These are phyloP conservation scores for Philaethria dido DNA, from an alignment of 2,888 invertebrate genomes.

Conservation along the genomic window DNA sequence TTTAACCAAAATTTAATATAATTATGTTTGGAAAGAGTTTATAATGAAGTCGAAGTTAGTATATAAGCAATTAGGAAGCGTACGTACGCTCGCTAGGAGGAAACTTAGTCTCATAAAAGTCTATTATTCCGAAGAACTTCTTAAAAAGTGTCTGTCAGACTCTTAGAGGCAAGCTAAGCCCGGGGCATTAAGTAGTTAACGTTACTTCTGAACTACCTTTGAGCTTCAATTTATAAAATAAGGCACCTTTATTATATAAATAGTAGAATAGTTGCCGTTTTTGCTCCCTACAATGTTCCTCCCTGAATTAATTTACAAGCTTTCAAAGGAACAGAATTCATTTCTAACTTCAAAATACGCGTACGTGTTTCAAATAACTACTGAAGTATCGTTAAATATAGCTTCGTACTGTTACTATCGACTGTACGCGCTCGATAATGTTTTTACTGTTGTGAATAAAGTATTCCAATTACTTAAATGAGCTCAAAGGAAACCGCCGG, in stretches of 20 bases:
- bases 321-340: conserved; percentile 22
- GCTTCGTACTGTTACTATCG: no score
- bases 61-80: conserved; percentile 7
- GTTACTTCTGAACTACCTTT: conserved; percentile 29
- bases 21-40: conserved; percentile 22
- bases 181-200: conserved; percentile 34
- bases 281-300: conserved; percentile 4
- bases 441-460: not conserved
- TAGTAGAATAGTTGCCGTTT: conserved; percentile 11
- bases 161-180: conserved; percentile 31
- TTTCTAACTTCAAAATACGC: conserved; percentile 21
- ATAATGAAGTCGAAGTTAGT: conserved; percentile 21
- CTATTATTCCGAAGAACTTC: conserved; percentile 34
- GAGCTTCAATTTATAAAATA: conserved; percentile 21
- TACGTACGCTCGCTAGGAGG: conserved; percentile 11
- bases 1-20: conserved; percentile 7
- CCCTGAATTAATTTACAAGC: conserved; percentile 19
- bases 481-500: no score
- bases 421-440: not conserved
- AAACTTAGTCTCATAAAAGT: conserved; percentile 25
- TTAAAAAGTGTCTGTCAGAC: conserved; percentile 36
- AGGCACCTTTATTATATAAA: conserved; percentile 20
- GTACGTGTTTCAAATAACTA: conserved; percentile 23
- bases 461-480: no score
- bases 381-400: not conserved